Conservation (phyloP, 2,797 vertebrate species). For the Garrulus glandarius region DNA sequence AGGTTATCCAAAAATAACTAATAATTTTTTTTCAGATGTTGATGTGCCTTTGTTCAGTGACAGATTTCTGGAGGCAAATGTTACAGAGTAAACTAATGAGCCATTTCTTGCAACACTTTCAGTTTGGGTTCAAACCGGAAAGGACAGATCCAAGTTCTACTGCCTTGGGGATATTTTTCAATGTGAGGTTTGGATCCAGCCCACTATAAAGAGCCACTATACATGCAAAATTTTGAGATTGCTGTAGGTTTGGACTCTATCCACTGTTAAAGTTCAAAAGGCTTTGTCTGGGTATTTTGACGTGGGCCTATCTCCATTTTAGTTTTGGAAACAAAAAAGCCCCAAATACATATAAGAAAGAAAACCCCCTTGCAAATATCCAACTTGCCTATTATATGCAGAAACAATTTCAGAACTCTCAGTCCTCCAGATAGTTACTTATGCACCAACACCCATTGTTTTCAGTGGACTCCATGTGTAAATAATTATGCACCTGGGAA, state of each 20-base stretch:
- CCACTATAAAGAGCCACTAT: constrained; percentile 28
- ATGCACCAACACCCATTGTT: constrained; percentile 43
- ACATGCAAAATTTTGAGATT: constrained; percentile 13
- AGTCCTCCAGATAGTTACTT: constrained; percentile 12
- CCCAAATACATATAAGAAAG: background rate
- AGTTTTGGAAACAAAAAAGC: constrained; percentile 20
- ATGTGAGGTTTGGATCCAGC: constrained; percentile 46
- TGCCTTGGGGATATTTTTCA: constrained; percentile 44
- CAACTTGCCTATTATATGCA: background rate
- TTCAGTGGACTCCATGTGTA: constrained; percentile 5
- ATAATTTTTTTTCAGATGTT: constrained; percentile 1
- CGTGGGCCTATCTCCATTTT: background rate
- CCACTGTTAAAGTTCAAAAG: constrained; percentile 33
- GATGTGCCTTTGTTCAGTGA: constrained; percentile 9
- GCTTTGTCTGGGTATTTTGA: constrained; percentile 25
- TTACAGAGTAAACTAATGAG: constrained; percentile 25
- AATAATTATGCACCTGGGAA: constrained; percentile 35
- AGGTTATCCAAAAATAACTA: constrained; percentile 54
- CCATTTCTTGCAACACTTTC: constrained; percentile 50
- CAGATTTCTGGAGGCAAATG: constrained; percentile 24
- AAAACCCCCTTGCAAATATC: background rate
- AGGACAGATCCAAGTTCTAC: constrained; percentile 40
- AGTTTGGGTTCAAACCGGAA: constrained; percentile 44
- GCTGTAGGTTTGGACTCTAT: constrained; percentile 42
- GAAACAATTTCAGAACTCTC: constrained; percentile 20